Percentiles rank a stretch among this genome's conserved stretches.
Conservation (phyloP, 92 coral and sea anemone species). For the Heliopora coerulea region DNA sequence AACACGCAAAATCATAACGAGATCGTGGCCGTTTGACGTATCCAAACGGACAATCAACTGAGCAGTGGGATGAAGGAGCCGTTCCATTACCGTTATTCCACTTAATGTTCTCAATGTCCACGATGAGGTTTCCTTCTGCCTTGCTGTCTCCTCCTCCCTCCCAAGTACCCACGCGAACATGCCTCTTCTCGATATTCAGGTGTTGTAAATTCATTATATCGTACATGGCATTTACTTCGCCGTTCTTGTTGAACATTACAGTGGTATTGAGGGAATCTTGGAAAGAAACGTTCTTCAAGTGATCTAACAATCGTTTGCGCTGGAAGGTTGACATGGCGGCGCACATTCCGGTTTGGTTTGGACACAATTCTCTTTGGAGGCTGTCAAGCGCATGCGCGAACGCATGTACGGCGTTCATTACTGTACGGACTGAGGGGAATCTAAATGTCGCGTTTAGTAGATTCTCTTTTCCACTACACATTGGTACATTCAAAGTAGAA, state of each 20-base stretch:
- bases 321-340: background rate
- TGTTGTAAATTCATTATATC: constrained; percentile 52
- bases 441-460: constrained; percentile 32
- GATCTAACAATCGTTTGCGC: constrained; percentile 41
- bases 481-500: background rate
- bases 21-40: background rate
- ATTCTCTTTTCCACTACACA: background rate
- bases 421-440: constrained; percentile 76
- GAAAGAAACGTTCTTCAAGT: constrained; percentile 74
- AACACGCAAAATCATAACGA: constrained; percentile 34
- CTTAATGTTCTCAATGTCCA: background rate
- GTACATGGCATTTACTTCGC: constrained; percentile 81
- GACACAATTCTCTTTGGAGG: constrained; percentile 67
- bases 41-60: constrained; percentile 20
- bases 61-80: constrained; percentile 44
- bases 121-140: background rate
- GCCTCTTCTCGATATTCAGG: background rate
- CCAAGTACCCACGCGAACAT: constrained; percentile 4
- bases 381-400: constrained; percentile 75
- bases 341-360: constrained; percentile 56
- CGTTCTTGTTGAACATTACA: constrained; percentile 68
- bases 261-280: constrained; percentile 61
- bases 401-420: constrained; percentile 81
- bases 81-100: constrained; percentile 20
- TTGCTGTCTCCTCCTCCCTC: background rate